Evolutionary conservation across 2,797 vertebrate species (phyloP), one percentile per base, ranked within the genome.

Genomic region (Pseudochaenichthys georgianus): DNA sequence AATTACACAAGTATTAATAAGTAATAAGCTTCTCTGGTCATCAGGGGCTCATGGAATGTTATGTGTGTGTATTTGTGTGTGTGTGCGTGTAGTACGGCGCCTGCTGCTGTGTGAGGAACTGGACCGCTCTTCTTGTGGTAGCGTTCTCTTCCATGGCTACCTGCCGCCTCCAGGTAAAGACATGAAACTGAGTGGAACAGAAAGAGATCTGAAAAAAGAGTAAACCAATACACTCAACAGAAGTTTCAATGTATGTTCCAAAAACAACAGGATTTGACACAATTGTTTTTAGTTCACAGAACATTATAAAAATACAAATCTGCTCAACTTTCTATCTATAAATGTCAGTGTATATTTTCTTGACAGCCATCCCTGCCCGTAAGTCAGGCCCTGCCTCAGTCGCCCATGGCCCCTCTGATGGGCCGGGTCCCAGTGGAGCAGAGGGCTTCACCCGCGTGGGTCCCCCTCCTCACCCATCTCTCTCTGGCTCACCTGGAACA

Each of bases 101-200:
- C 91, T 99, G 80, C 94, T 98, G 66, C 88, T 99, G 4, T 99
- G 98, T 91, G 98, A 99, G 90, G 98, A 99, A 78, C 91, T 99
- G 89, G 98, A 99, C 78, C 96, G 98, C 19, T 99, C 98, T 0
- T 99, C 98, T 0, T 99, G 98, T 83, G 98, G 98, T 76, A 99
- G 98, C 3, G 98, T 99, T 77, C 96, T 99, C 38, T 99, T 99
- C 86, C 98, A 99, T 9, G 98, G 98, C 45, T 99, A 99, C 90
- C 92, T 99, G 78, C 98, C 98, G 6, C 97, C 98, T 42, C 98
- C 98, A 94, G 98, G 98, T 99, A 95, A 59, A 70, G 1, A 64
- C 34, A 1, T 5, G 17, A 59, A 60, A 45, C 53, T 11, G 41
- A 71, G 11, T 2, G 2, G 16, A 34, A 23, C 13, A 57, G 23